Conservation (phyloP, 2,113 vertebrate species). For the Leptocoma aspasia region DNA sequence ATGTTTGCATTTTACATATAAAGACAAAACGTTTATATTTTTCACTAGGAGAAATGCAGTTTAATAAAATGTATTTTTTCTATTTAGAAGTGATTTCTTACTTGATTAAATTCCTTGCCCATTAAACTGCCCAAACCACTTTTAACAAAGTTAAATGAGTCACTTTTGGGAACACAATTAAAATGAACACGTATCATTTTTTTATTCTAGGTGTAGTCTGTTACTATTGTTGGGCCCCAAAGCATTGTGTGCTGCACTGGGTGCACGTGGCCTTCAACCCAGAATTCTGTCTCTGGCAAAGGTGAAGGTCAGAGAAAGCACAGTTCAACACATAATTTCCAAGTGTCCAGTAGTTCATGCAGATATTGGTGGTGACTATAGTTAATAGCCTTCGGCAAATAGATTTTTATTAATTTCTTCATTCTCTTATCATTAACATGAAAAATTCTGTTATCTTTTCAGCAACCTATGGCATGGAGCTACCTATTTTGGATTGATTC, state of each 20-base stretch:
- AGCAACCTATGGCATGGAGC: neutral
- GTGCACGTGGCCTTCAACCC: neutral
- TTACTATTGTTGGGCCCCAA: fast-evolving
- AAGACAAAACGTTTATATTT: neutral
- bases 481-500: neutral
- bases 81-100: neutral
- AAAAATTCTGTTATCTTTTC: neutral
- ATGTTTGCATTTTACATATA: neutral
- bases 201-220: neutral
- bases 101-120: neutral
- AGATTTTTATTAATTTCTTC: neutral
- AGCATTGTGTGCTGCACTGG: fast-evolving
- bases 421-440: neutral
- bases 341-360: neutral
- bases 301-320: neutral
- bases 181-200: neutral
- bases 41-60: neutral
- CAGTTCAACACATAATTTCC: neutral
- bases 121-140: neutral
- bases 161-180: neutral
- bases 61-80: neutral
- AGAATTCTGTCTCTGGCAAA: neutral
- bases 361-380: neutral
- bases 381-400: neutral
- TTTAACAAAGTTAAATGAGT: neutral